A percentile compares a stretch with the other conserved stretches of the same genome.
Conservation (phyloP, 92 coral and sea anemone genomes). For the Porites lobata region DNA sequence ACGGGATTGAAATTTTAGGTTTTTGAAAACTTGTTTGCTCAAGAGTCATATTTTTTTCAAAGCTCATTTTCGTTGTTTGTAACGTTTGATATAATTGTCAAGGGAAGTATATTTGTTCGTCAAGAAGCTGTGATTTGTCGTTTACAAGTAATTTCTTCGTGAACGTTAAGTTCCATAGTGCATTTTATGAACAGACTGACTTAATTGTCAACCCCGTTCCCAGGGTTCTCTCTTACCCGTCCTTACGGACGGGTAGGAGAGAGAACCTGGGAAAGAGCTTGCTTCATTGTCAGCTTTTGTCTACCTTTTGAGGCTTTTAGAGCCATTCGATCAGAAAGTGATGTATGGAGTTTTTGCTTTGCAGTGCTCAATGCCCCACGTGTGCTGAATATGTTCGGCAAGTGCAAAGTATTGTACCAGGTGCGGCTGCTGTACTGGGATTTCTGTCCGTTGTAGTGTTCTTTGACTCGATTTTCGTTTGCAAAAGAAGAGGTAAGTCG, state of each 20-base stretch:
- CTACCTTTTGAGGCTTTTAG: neutral
- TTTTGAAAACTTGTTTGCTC: too few species aligned
- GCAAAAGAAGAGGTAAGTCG: conserved; percentile 73
- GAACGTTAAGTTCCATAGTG: too few species aligned
- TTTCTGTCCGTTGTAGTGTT: conserved; percentile 75
- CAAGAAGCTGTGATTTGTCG: too few species aligned
- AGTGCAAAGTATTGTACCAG: conserved; percentile 89
- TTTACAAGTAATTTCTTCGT: too few species aligned
- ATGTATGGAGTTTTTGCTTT: neutral
- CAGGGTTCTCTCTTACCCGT: neutral
- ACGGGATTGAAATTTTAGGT: too few species aligned
- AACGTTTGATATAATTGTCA: too few species aligned
- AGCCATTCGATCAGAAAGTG: neutral
- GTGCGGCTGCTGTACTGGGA: conserved; percentile 74
- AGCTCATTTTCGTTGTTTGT: too few species aligned
- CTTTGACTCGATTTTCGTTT: conserved; percentile 75
- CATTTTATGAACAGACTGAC: too few species aligned
- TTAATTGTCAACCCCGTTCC: neutral
- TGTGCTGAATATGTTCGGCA: conserved; percentile 76
- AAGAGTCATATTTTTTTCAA: too few species aligned
- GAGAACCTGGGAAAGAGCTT: neutral
- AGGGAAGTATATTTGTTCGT: too few species aligned
- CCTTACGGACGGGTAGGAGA: too few species aligned
- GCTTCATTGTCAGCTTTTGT: neutral
- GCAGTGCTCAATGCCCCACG: conserved; percentile 31